Evolutionary conservation across 2,113 vertebrate species (phyloP), one percentile per base, ranked within the genome.

Genomic region (Melozone crissalis): DNA sequence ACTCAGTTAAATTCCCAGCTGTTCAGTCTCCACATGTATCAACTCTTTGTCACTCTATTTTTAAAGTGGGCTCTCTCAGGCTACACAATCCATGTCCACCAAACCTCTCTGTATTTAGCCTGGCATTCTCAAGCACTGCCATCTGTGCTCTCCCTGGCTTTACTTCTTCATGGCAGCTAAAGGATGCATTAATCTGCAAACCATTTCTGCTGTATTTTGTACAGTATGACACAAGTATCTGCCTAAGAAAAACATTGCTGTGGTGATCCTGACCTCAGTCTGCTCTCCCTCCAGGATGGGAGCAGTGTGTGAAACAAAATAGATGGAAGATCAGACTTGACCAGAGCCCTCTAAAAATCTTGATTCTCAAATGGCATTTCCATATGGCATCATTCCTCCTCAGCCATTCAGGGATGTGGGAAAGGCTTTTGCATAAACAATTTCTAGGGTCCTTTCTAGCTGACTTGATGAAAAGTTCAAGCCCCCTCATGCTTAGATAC

Each of bases 291-390:
- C 55, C 55, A 67, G 8, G 2, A 39, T 13, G 15, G 24, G 30
- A 23, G 23, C 63, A 93, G 35, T 16, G 8, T 4, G 8, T 21
- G 13, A 10, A 67, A 51, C 10, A 90, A 71, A 78, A 71, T 0
- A 4, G 20, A 82, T 17, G 5, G 44, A 90, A 81, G 18, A 87
- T 37, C 21, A 81, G 24, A 81, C 24, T 78, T 84, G 13, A 75
- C 33, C 35, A 75, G 4, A 84, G 21, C 15, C 21, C 11, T 62
- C 30, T 81, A 61, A 77, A 77, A 59, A 71, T 74, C 35, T 84
- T 1, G 0, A 0, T 28, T 39, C 41, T 65, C 0, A 0, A 39
- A 33, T 30, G 18, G 16, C n/a, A 71, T 46, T 87, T 89, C 55
- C 67, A 33, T 35, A 41, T 12, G 3, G 28, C 5, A 0, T 23